These are phyloP conservation scores for Anastatus disparis DNA, from an alignment of 1,140 invertebrate species.

Conservation along the genomic window DNA sequence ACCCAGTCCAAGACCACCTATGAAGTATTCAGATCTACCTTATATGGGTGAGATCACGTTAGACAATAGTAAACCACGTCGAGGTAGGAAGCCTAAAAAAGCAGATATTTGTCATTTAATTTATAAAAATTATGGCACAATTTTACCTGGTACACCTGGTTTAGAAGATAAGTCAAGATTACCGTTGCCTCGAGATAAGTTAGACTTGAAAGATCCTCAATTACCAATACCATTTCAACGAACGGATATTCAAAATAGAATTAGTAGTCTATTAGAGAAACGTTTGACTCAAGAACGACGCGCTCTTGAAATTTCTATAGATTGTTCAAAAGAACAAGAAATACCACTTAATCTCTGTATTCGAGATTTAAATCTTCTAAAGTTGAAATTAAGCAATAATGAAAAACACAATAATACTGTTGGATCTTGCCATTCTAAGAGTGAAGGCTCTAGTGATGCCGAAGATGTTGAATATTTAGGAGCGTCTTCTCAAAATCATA, in stretches of 20 bases:
- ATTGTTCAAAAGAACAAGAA: constrained; percentile 66
- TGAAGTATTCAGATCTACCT: constrained; percentile 84
- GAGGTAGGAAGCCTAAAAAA: constrained; percentile 88
- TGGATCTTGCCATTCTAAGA: constrained; percentile 67
- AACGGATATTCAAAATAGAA: constrained; percentile 77
- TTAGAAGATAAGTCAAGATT: constrained; percentile 58
- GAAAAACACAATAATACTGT: constrained; percentile 73
- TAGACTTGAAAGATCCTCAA: constrained; percentile 33
- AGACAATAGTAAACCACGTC: constrained; percentile 83
- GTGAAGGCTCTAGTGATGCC: constrained; percentile 68
- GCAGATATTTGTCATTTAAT: constrained; percentile 91
- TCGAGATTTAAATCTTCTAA: constrained; percentile 75
- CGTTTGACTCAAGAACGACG: constrained; percentile 73
- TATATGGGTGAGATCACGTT: constrained; percentile 92
- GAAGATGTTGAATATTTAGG: constrained; percentile 71
- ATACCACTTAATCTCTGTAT: constrained; percentile 88
- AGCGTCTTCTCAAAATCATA: constrained; percentile 50
- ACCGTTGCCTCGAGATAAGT: constrained; percentile 43
- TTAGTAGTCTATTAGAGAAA: constrained; percentile 76
- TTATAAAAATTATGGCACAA: constrained; percentile 89
- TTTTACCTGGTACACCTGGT: constrained; percentile 78
- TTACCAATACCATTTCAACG: constrained; percentile 59
- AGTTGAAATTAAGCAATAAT: constrained; percentile 69
- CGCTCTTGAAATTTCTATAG: constrained; percentile 32
- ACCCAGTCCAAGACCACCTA: constrained; percentile 61